Conservation (phyloP, 1,140 invertebrate species). For the Ptiloglossa arizonensis region DNA sequence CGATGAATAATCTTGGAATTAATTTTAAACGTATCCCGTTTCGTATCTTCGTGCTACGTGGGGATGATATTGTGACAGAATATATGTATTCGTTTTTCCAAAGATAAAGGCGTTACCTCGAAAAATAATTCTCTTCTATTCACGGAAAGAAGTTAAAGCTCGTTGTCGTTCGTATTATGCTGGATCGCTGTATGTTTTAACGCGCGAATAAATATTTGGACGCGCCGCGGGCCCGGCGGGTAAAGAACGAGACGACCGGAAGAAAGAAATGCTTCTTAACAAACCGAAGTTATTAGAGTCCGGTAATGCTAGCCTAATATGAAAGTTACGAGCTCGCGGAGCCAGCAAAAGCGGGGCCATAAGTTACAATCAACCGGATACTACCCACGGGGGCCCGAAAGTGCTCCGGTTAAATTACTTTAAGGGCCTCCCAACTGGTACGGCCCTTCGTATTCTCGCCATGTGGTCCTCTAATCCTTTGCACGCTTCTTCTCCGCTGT, state of each 20-base stretch:
- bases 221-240: neutral
- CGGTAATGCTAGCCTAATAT: constrained; percentile 61
- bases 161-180: neutral
- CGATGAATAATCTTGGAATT: no score
- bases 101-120: neutral
- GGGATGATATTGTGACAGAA: no score
- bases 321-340: constrained; percentile 54
- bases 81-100: neutral
- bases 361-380: constrained; percentile 67
- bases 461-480: constrained; percentile 40
- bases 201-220: constrained; percentile 42
- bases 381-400: constrained; percentile 43
- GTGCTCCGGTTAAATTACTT: constrained; percentile 61
- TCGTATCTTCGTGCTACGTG: no score
- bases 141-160: neutral
- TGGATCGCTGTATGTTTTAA: neutral
- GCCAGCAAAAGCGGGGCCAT: constrained; percentile 60
- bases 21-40: no score
- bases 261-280: constrained; percentile 32
- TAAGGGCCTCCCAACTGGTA: constrained; percentile 16
- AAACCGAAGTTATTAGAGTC: constrained; percentile 57
- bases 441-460: constrained; percentile 14
- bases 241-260: neutral
- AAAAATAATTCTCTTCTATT: neutral
- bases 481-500: neutral